Evolutionary conservation across 2,113 vertebrate species (phyloP).

Genomic region (Stegastes partitus): DNA sequence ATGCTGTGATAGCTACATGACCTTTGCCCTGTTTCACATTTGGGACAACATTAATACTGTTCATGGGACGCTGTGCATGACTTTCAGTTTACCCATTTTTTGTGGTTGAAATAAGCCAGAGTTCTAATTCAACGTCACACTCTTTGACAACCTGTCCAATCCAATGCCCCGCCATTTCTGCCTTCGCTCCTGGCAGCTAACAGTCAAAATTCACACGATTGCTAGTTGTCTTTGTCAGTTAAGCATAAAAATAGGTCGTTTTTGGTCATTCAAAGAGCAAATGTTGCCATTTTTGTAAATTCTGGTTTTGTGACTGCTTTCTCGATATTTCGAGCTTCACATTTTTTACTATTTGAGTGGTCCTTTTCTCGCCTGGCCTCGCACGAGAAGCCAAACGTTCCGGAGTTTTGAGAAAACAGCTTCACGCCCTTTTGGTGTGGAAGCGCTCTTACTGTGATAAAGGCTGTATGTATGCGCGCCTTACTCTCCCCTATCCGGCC

Average conservation of each 20-base stretch:
- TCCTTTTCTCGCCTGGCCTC: conserved; percentile 33
- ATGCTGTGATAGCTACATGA: neutral
- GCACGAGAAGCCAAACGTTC: conserved; percentile 1
- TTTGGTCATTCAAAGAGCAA: neutral
- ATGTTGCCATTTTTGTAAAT: neutral
- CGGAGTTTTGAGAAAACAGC: conserved; percentile 31
- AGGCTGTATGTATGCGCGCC: conserved; percentile 54
- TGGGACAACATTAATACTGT: neutral
- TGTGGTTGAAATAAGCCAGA: neutral
- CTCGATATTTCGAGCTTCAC: neutral
- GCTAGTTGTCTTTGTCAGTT: neutral
- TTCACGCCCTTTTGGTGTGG: conserved; percentile 28
- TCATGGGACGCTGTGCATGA: neutral
- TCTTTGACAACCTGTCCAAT: too few relatives aligned
- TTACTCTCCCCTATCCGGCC: conserved; percentile 60
- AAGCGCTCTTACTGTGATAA: conserved; percentile 58
- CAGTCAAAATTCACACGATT: neutral
- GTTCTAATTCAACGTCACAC: too few relatives aligned
- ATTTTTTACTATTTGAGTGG: neutral
- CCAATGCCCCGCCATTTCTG: too few relatives aligned
- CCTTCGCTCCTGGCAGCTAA: too few relatives aligned
- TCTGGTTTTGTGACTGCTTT: too few relatives aligned
- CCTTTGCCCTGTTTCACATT: neutral
- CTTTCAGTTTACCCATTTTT: neutral
- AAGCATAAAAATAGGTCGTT: neutral